phyloP scores from a whole-genome alignment of 2,888 invertebrate species.

The Ophraella communa region DNA sequence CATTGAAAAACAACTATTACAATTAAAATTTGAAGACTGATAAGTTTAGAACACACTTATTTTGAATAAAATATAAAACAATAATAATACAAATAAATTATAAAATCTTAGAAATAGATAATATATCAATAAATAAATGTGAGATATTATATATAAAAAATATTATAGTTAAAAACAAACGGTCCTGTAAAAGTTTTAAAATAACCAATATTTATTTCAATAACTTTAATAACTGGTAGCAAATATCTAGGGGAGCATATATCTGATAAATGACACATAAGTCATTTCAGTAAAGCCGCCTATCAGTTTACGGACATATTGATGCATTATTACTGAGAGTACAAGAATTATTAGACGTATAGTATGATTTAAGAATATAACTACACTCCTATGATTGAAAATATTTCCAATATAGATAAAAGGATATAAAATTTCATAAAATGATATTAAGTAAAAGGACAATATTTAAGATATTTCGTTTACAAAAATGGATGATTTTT shows the following conservation, averaged over 20 bases:
- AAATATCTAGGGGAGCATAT: constrained; percentile 35
- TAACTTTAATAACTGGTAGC: constrained; percentile 40
- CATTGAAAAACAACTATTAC: too few species aligned
- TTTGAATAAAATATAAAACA: too few species aligned
- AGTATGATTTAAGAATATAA: constrained; percentile 21
- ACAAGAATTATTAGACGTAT: constrained; percentile 30
- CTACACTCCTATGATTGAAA: constrained; percentile 1
- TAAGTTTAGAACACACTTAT: too few species aligned
- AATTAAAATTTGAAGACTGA: too few species aligned
- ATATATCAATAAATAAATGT: too few species aligned
- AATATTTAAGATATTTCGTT: not conserved
- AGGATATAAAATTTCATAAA: not conserved
- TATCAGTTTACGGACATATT: constrained; percentile 37
- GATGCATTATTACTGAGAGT: constrained; percentile 32
- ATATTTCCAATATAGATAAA: not conserved
- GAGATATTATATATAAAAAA: too few species aligned
- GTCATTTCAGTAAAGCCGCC: constrained; percentile 29
- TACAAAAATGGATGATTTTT: not conserved
- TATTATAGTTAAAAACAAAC: too few species aligned
- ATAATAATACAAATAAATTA: too few species aligned
- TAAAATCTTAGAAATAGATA: too few species aligned
- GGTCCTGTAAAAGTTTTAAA: not conserved
- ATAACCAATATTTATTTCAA: constrained; percentile 38
- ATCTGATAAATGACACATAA: constrained; percentile 31
- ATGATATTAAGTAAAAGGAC: too few species aligned